Evolutionary conservation across 2,888 invertebrate species (phyloP), one percentile per base, ranked within the genome.

Genomic region (Eucriotettix oculatus): DNA sequence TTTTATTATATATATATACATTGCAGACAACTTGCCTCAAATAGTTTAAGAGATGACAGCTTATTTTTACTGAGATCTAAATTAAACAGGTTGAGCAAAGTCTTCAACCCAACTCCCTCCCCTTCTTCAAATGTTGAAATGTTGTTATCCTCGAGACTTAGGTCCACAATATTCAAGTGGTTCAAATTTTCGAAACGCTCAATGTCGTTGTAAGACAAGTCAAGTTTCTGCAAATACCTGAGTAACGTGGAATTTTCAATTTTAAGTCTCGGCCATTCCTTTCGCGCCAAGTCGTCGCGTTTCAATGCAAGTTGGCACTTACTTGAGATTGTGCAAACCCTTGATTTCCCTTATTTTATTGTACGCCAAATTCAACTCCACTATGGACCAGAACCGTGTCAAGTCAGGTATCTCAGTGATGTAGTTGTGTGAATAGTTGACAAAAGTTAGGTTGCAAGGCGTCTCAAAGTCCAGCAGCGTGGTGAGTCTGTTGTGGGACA

Each of bases 361-460:
- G 66, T 81, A 78, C 0, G 83, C 80, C 60, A 84, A 68, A 71
- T 83, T 78, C 60, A 84, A 72, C 58, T 77, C 71, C 1, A 79
- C 77, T 9, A 84, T 74, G 9, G 83, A 81, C 84, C 84, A 84
- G 69, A 82, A 83, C 17, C 69, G 68, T 12, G 71, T 73, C 42
- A 84, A 69, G 69, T 83, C 79, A 54, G 72, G 72, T 63, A 84
- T 79, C 58, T 68, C 67, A 59, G 71, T 73, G 53, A 84, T 75
- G 1, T 74, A 72, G 70, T 84, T 84, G 67, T 75, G 74, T 56
- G 79, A 79, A 63, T 81, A 79, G 72, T 82, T 76, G 1, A 82
- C 81, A 67, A 78, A 78, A 10, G 81, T 80, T 62, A 84, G 72
- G 68, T 80, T 81, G 76, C 79, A 79, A 62, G 82, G 82, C 52